These are phyloP conservation scores for Solen grandis DNA, from an alignment of 1,140 invertebrate genomes.

Conservation along the genomic window DNA sequence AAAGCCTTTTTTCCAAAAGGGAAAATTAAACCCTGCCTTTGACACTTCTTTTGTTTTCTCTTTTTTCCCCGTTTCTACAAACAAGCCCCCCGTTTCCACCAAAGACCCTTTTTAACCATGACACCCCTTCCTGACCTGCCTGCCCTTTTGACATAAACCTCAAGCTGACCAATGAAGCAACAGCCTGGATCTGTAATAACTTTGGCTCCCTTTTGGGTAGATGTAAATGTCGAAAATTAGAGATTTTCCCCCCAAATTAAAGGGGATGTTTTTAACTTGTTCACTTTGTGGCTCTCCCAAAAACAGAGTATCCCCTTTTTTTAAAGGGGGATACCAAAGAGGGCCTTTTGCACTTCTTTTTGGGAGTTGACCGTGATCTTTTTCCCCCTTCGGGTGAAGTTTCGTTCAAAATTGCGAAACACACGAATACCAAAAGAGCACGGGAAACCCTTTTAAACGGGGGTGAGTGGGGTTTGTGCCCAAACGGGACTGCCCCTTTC, in stretches of 20 bases:
- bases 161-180: slow-evolving; percentile 20
- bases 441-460: slow-evolving; percentile 18
- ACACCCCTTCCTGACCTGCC: slow-evolving; percentile 9
- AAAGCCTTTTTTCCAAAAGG: no score
- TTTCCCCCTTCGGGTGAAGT: slow-evolving; percentile 18
- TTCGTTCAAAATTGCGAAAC: slow-evolving; percentile 27
- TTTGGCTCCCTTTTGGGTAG: neutral
- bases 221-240: slow-evolving; percentile 32
- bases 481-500: slow-evolving; percentile 45
- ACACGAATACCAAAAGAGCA: slow-evolving; percentile 40
- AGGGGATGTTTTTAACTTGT: slow-evolving; percentile 19
- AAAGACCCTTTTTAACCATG: slow-evolving; percentile 33
- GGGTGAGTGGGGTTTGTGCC: slow-evolving; percentile 44
- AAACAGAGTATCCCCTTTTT: slow-evolving; percentile 25
- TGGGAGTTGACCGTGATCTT: slow-evolving; percentile 10
- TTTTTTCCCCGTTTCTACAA: slow-evolving; percentile 1
- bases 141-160: slow-evolving; percentile 16
- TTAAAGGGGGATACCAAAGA: slow-evolving; percentile 14
- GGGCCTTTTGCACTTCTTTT: slow-evolving; percentile 24
- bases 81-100: slow-evolving; percentile 27
- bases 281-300: slow-evolving; percentile 2
- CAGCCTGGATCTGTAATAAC: slow-evolving; percentile 26
- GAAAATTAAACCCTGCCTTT: slow-evolving; percentile 28
- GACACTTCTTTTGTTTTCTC: slow-evolving; percentile 32
- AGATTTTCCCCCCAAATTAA: slow-evolving; percentile 7